Evolutionary conservation across 2,888 invertebrate species (phyloP), one percentile per base, ranked within the genome.

Genomic region (Caenorhabditis becei): DNA sequence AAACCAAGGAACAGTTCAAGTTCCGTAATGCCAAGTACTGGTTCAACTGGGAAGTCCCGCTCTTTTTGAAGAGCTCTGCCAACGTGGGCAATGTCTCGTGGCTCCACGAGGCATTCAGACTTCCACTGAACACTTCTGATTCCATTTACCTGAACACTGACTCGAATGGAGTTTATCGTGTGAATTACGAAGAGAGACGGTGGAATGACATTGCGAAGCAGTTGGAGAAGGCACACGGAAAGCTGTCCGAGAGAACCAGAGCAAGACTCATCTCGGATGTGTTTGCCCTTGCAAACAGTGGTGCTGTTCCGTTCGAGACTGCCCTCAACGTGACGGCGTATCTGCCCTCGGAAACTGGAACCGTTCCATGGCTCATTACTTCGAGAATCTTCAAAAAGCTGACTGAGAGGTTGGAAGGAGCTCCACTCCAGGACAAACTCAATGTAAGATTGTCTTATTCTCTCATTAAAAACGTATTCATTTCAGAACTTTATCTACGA

Each of bases 251-350:
- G n/a, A 61, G 61, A 26, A 75, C 82, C 4, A 65, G 87, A 58
- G 78, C 96, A 0, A 96, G 97, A 91, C 92, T 97, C 35, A 93
- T 97, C 8, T 96, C 97, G 87, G 97, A 97, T 91, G 94, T 95
- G 0, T 92, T 93, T 80, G 91, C 91, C 75, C 86, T 93, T 49
- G 92, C 92, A 2, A 89, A 89, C 53, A 90, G 91, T 24, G 96
- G 96, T 0, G 92, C 94, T 94, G 37, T 96, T 20, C 87, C 88
- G 23, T 91, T 91, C 67, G 85, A 89, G 79, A 81, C 79, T 11
- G 83, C 85, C 10, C 70, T 87, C 41, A 85, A 87, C 56, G 53
- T 83, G 18, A 83, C 85, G 10, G 47, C 66, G 0, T 87, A 87
- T 44, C 65, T 86, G n/a, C 56, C 70, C 1, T 72, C 70, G n/a